A percentile compares a stretch with the other conserved stretches of the same genome.
Conservation (phyloP, 53 echinoderm and acorn worm species). For the Stichopus horrens region DNA sequence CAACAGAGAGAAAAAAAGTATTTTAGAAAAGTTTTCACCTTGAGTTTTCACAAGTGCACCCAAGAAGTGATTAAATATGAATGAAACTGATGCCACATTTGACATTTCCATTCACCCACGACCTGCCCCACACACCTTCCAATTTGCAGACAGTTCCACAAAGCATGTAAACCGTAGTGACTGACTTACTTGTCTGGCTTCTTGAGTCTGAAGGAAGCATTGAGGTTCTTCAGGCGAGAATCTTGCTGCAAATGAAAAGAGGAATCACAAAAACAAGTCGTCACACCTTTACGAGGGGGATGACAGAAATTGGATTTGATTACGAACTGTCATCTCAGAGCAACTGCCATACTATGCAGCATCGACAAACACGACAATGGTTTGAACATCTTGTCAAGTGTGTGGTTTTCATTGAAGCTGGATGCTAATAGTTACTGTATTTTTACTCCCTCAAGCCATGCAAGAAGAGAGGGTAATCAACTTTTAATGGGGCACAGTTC, state of each 20-base stretch:
- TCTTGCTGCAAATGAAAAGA: constrained; percentile 77
- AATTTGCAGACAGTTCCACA: not conserved
- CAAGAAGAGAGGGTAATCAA: no score
- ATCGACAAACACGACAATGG: no score
- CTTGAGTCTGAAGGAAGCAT: constrained; percentile 94
- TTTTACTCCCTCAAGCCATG: no score
- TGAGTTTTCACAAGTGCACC: not conserved
- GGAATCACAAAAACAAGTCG: not conserved
- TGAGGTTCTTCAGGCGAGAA: constrained; percentile 90
- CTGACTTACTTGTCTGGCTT: constrained; percentile 91
- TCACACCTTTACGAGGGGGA: no score
- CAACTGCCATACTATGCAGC: no score
- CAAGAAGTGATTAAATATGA: not conserved
- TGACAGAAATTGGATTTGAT: no score
- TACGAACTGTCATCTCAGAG: no score
- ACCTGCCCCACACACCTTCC: not conserved
- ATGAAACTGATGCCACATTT: not conserved
- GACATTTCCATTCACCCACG: not conserved
- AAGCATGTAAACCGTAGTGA: not conserved
- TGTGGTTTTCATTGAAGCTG: no score
- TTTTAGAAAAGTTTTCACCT: not conserved
- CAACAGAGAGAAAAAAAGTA: no score
- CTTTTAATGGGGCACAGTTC: no score
- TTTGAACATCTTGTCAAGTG: no score
- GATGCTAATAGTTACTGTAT: no score